Evolutionary conservation across 2,797 vertebrate species (phyloP), one percentile per base, ranked within the genome.

Genomic region (Holocentrus rufus): DNA sequence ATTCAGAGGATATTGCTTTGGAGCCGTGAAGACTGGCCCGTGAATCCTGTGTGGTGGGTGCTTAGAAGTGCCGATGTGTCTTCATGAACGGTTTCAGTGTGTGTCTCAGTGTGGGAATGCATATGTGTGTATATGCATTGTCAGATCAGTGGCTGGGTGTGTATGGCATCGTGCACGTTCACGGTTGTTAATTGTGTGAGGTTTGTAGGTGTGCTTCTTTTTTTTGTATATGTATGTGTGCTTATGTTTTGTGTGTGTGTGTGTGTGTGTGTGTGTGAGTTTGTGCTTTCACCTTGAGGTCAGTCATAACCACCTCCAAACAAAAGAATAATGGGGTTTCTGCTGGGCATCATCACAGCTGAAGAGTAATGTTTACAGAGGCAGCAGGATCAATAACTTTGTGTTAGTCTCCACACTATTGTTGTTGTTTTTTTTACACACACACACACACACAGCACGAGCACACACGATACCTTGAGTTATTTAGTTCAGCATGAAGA

Each of bases 311-410:
- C 31, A 56, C 58, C 54, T 72, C 67, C 65, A 76, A 72, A 77
- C 50, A 66, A 73, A 82, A 84, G 53, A 83, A 71, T 83, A 83
- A 77, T 88, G 22, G 63, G 47, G 34, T 66, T 84, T 49, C 72
- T 66, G 69, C 61, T 39, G 59, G 74, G 57, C 75, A 72, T 6
- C 46, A 66, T 79, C 75, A 72, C 79, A 85, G 47, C 39, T 55
- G 54, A 74, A 60, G 54, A 81, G 31, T 63, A 58, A 77, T 82
- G 69, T 77, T 83, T 79, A 70, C 57, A 58, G 39, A 80, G 50
- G 53, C 65, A 34, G 18, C 14, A 25, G 22, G 46, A 85, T 89
- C 83, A 73, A 82, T 87, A 76, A 31, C 20, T 60, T 72, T 66
- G 36, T 67, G 62, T 82, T 68, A 46, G 54, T 82, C 74, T 76